Evolutionary conservation across 1,140 invertebrate species (phyloP).

Genomic region (Planococcus citri): DNA sequence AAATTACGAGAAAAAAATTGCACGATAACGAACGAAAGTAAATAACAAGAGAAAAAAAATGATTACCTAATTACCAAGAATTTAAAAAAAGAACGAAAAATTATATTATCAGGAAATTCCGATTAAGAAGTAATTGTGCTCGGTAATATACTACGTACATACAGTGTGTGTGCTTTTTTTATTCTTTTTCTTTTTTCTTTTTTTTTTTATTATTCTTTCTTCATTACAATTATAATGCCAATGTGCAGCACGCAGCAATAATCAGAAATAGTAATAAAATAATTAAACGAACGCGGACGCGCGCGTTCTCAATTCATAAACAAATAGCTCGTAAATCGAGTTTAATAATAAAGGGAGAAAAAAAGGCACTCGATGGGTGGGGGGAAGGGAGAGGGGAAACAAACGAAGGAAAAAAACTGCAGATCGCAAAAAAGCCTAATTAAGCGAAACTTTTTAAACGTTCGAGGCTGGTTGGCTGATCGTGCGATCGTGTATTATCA

Average conservation of each 20-base stretch:
- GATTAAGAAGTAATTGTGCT: no score
- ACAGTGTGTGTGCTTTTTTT: no score
- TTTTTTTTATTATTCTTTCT: not conserved
- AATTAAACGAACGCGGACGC: not conserved
- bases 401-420: no score
- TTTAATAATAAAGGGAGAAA: not conserved
- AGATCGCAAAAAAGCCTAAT: not conserved
- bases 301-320: not conserved
- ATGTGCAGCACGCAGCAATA: not conserved
- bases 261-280: constrained; percentile 2
- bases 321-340: not conserved
- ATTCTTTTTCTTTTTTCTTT: no score
- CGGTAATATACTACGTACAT: no score
- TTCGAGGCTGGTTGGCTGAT: no score
- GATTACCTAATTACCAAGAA: no score
- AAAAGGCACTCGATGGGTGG: no score
- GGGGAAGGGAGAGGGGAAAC: no score
- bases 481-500: constrained; percentile 7
- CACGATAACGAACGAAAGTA: no score
- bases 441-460: not conserved
- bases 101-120: not conserved
- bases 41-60: no score
- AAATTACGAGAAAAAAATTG: no score
- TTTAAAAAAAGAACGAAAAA: not conserved
- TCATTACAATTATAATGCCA: not conserved